A percentile compares a stretch with the other conserved stretches of the same genome.
phyloP scores from a whole-genome alignment of 64 coral and sea anemone genomes.

The Porites australiensis region DNA sequence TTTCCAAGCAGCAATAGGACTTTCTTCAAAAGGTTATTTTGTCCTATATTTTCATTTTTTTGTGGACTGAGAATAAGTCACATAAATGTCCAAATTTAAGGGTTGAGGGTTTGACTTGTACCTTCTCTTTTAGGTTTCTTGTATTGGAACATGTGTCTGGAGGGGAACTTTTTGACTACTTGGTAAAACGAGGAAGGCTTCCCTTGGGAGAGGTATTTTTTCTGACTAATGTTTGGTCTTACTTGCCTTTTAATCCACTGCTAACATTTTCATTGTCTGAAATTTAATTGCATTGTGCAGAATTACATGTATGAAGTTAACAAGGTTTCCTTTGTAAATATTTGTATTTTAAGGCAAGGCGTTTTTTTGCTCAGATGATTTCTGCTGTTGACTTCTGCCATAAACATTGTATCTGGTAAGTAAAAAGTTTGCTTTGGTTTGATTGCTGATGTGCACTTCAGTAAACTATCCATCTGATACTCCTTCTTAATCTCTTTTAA shows the following conservation, averaged over 20 bases:
- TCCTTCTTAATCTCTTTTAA: no score
- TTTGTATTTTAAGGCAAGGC: conserved; percentile 69
- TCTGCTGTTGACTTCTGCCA: conserved; percentile 98
- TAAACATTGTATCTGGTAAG: conserved; percentile 94
- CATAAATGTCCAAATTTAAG: not conserved
- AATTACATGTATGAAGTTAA: no score
- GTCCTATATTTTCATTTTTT: no score
- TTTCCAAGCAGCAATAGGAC: no score
- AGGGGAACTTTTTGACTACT: conserved; percentile 96
- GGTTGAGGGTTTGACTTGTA: not conserved
- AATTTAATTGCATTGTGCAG: not conserved
- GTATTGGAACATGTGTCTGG: conserved; percentile 96
- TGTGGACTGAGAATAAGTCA: not conserved
- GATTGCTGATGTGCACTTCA: not conserved
- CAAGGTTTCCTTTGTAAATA: no score
- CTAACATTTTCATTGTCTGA: no score
- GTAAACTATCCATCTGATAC: no score
- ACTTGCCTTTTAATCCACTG: no score
- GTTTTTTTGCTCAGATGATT: conserved; percentile 97
- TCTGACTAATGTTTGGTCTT: no score
- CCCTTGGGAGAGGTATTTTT: conserved; percentile 79
- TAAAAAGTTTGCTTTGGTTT: not conserved
- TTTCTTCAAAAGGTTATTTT: no score
- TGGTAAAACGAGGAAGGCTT: conserved; percentile 91
- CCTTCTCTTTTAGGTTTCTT: conserved; percentile 73